phyloP scores from a whole-genome alignment of 2,113 vertebrate species.

The Choloepus hoffmanni region DNA sequence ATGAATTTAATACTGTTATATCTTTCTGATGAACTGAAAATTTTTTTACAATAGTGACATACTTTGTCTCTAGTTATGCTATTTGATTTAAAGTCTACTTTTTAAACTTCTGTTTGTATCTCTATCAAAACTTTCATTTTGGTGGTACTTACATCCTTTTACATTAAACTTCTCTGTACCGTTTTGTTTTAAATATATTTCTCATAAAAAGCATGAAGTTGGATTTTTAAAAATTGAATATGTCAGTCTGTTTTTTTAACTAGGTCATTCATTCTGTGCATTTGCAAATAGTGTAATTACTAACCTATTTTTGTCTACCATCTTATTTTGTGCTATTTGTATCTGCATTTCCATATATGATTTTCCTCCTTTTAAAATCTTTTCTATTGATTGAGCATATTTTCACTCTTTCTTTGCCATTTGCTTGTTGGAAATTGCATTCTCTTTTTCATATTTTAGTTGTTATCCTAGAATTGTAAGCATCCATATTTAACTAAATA shows the following conservation, averaged over 20 bases:
- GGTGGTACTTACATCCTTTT: background rate
- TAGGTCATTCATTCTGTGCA: background rate
- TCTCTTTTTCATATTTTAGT: background rate
- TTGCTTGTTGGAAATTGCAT: background rate
- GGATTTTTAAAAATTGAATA: background rate
- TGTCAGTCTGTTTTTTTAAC: background rate
- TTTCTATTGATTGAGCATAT: background rate
- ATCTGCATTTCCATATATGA: background rate
- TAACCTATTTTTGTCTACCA: background rate
- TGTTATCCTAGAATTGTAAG: background rate
- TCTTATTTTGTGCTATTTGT: background rate
- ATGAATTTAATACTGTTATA: background rate
- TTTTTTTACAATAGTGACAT: background rate
- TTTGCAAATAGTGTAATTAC: background rate
- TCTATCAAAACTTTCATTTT: background rate
- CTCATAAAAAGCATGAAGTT: background rate
- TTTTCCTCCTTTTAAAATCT: background rate
- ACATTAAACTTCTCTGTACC: background rate
- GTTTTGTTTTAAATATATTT: background rate
- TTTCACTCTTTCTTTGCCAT: background rate
- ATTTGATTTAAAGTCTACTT: background rate
- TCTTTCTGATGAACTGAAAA: background rate
- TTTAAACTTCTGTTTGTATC: background rate
- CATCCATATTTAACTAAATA: background rate
- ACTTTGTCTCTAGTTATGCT: background rate